These are phyloP conservation scores for Vireo griseus DNA, from an alignment of 2,797 vertebrate genomes.

Conservation along the genomic window DNA sequence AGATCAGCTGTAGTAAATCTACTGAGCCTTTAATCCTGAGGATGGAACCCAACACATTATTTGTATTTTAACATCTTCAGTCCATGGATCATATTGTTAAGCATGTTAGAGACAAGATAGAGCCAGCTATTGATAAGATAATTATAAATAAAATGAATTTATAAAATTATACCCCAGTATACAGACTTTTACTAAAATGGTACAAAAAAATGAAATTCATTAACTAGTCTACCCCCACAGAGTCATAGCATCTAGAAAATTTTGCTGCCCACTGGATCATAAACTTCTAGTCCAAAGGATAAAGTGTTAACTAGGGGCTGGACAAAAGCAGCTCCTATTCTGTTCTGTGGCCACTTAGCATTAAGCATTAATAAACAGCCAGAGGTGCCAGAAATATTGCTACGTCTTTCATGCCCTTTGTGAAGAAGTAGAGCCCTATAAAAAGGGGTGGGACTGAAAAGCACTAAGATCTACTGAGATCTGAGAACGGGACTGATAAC, in stretches of 20 bases:
- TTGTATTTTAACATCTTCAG: background rate
- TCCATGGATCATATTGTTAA: background rate
- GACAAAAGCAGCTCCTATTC: background rate
- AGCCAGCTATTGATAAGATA: background rate
- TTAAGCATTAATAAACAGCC: background rate
- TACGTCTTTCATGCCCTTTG: background rate
- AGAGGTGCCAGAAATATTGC: background rate
- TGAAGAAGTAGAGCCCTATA: background rate
- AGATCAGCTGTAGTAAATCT: background rate
- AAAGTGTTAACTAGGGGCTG: background rate
- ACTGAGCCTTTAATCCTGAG: background rate
- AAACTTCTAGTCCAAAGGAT: background rate
- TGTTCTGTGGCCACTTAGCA: background rate
- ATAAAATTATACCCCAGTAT: background rate
- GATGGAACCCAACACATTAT: background rate
- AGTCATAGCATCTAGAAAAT: background rate
- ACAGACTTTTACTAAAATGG: background rate
- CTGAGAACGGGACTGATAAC: background rate
- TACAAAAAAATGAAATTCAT: background rate
- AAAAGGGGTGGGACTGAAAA: background rate
- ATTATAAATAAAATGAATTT: background rate
- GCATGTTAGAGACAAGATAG: background rate
- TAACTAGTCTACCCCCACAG: background rate
- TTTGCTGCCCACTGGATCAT: background rate
- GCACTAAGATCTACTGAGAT: background rate